Percentiles rank a stretch among this genome's conserved stretches.
Conservation (phyloP, 2,888 invertebrate genomes). For the Drosophila anomalata region DNA sequence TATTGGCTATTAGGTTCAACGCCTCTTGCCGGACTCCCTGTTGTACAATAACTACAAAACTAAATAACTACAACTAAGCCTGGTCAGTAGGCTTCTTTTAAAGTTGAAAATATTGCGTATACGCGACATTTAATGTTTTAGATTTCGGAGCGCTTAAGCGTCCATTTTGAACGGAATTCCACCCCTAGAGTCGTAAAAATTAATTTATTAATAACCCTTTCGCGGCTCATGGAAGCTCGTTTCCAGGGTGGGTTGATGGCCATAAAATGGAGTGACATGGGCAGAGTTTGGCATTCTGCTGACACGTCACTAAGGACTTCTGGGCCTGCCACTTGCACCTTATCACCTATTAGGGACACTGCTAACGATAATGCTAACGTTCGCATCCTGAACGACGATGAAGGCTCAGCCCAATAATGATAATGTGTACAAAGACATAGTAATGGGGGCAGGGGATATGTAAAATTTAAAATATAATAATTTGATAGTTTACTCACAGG, state of each 20-base stretch:
- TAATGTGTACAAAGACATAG: background rate
- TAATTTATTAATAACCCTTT: conserved; percentile 77
- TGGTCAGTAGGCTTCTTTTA: background rate
- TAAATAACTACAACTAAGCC: conserved; percentile 50
- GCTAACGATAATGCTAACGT: conserved; percentile 60
- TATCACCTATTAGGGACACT: conserved; percentile 58
- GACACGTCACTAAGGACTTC: conserved; percentile 31
- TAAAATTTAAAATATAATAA: too few relatives aligned
- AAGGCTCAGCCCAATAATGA: background rate
- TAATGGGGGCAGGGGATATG: background rate
- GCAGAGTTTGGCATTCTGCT: conserved; percentile 11
- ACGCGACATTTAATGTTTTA: conserved; percentile 58
- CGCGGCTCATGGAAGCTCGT: conserved; percentile 33
- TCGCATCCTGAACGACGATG: conserved; percentile 45
- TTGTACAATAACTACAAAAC: background rate
- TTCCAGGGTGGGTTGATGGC: conserved; percentile 6
- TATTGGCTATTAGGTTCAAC: conserved; percentile 42
- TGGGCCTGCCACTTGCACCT: conserved; percentile 8
- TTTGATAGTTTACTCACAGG: too few relatives aligned
- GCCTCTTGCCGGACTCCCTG: conserved; percentile 7
- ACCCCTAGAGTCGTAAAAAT: conserved; percentile 50
- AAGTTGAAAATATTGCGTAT: conserved; percentile 48
- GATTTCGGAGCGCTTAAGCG: conserved; percentile 55
- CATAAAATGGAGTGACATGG: background rate
- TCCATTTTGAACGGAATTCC: conserved; percentile 46